Evolutionary conservation across 1,140 invertebrate species (phyloP).

Genomic region (Chironomus tepperi): DNA sequence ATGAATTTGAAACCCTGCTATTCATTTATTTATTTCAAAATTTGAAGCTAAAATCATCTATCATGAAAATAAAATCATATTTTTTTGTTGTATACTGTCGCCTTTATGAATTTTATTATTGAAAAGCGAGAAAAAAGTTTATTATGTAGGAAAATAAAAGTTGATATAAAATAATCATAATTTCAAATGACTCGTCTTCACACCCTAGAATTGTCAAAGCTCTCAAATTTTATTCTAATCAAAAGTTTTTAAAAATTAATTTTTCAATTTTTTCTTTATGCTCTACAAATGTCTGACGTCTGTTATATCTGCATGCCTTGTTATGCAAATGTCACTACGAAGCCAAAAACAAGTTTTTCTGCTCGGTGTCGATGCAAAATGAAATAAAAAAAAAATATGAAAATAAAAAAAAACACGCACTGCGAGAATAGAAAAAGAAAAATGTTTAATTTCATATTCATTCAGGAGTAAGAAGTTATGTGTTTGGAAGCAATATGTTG

Average conservation of each 20-base stretch:
- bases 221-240: constrained; percentile 23
- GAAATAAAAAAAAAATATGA: background rate
- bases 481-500: background rate
- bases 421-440: background rate
- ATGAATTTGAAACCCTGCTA: too few relatives aligned
- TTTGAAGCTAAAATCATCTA: too few relatives aligned
- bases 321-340: background rate
- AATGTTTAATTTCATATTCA: constrained; percentile 8
- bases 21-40: too few relatives aligned
- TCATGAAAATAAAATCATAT: too few relatives aligned
- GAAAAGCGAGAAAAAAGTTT: constrained; percentile 1
- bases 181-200: background rate
- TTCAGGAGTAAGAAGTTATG: background rate
- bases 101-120: too few relatives aligned
- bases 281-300: constrained; percentile 9
- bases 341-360: background rate
- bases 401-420: background rate
- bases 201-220: constrained; percentile 5
- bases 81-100: too few relatives aligned
- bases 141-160: background rate
- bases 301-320: constrained; percentile 4
- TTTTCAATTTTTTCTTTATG: constrained; percentile 19
- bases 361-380: background rate
- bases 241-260: constrained; percentile 24
- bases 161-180: constrained; percentile 15